Evolutionary conservation across 2,113 vertebrate species (phyloP).

Genomic region (Hassar affinis): DNA sequence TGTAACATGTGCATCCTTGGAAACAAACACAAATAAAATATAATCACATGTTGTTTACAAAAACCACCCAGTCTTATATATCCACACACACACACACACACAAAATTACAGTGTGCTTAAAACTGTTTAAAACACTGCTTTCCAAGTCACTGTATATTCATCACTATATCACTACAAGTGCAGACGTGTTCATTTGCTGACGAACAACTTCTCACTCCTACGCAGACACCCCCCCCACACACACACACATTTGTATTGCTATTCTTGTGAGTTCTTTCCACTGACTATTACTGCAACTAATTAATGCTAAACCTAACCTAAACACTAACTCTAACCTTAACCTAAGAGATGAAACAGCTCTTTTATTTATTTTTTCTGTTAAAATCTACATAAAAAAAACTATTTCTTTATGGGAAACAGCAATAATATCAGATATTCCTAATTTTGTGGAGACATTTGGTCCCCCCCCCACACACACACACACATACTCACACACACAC

Average conservation of each 20-base stretch:
- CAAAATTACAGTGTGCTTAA: not conserved
- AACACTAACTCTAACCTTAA: no score
- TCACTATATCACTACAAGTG: not conserved
- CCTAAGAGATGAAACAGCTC: no score
- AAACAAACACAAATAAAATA: conserved; percentile 27
- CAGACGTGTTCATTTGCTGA: conserved; percentile 15
- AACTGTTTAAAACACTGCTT: not conserved
- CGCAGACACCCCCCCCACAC: conserved; percentile 9
- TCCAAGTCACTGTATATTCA: not conserved
- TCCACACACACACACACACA: not conserved
- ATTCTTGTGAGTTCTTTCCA: no score
- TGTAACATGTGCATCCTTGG: not conserved
- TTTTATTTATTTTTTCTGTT: no score
- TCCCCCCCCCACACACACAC: not conserved
- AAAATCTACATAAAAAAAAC: no score
- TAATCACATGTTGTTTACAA: not conserved
- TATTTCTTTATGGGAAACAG: no score
- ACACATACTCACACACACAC: not conserved
- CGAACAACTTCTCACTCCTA: conserved; percentile 29
- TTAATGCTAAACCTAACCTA: no score
- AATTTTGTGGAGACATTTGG: no score
- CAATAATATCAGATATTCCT: no score
- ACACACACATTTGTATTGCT: not conserved
- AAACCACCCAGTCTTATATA: not conserved
- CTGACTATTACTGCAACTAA: no score